A percentile compares a stretch with the other conserved stretches of the same genome.
Conservation (phyloP, 2,888 invertebrate species). For the Amiota communis region DNA sequence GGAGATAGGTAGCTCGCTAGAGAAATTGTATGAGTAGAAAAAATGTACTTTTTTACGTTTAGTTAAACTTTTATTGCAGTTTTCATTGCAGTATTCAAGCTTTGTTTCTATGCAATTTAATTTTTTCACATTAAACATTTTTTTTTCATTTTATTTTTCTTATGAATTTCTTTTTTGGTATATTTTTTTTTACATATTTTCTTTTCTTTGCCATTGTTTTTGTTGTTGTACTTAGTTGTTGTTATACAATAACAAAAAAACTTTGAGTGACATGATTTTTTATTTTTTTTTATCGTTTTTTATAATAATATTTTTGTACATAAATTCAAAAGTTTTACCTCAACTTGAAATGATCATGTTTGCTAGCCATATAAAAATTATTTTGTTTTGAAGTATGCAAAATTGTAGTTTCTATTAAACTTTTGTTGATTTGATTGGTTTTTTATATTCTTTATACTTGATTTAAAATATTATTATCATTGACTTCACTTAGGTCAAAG, state of each 20-base stretch:
- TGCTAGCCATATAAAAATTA: neutral
- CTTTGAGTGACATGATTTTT: too few relatives aligned
- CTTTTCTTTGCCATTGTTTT: slow-evolving; percentile 40
- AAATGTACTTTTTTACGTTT: slow-evolving; percentile 31
- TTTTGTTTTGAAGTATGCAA: neutral
- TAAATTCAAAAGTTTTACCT: slow-evolving; percentile 15
- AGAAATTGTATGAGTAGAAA: neutral
- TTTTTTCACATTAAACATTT: neutral
- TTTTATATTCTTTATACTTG: neutral
- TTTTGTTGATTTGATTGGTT: neutral
- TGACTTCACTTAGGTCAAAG: too few relatives aligned
- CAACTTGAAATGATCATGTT: neutral
- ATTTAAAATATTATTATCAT: neutral
- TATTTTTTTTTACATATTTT: neutral
- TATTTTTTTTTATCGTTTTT: too few relatives aligned
- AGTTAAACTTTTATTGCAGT: slow-evolving; percentile 32
- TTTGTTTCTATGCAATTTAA: slow-evolving; percentile 23
- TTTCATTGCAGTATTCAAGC: slow-evolving; percentile 17
- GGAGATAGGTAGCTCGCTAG: too few relatives aligned
- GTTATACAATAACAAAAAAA: too few relatives aligned
- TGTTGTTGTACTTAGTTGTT: neutral
- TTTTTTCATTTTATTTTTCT: slow-evolving; percentile 3
- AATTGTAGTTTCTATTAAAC: neutral
- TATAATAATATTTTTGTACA: neutral
- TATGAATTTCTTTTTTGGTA: neutral